Percentiles rank a stretch among this genome's conserved stretches.
These are phyloP conservation scores for Lophotriccus pileatus DNA, from an alignment of 2,797 vertebrate genomes.

Conservation along the genomic window DNA sequence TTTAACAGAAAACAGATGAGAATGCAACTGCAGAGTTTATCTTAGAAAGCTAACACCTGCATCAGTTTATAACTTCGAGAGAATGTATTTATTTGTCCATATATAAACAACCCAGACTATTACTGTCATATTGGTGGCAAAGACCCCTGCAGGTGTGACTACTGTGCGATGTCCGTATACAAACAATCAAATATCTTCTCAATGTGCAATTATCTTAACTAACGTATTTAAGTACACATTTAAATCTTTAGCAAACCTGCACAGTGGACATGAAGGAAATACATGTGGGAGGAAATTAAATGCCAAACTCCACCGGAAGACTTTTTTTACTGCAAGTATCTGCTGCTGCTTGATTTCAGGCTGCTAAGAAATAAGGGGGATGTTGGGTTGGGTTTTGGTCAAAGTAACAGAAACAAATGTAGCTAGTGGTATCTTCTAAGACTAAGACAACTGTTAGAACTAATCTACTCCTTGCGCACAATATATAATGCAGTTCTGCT, in stretches of 20 bases:
- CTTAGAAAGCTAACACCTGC: not conserved
- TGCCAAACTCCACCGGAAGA: not conserved
- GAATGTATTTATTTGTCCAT: not conserved
- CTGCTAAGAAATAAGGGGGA: not conserved
- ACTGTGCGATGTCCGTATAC: not conserved
- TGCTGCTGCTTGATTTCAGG: not conserved
- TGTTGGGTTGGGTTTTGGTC: not conserved
- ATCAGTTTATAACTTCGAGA: not conserved
- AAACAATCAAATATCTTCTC: not conserved
- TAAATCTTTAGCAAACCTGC: not conserved
- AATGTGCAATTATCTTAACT: not conserved
- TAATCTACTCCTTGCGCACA: not conserved
- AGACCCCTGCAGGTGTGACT: not conserved
- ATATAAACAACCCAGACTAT: not conserved
- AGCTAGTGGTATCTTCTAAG: not conserved
- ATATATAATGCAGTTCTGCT: not conserved
- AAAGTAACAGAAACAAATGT: not conserved
- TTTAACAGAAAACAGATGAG: not conserved
- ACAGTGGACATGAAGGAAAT: not conserved
- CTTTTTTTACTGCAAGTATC: not conserved
- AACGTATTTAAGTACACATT: not conserved
- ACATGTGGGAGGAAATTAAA: not conserved
- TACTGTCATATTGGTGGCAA: not conserved
- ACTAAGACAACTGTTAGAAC: not conserved
- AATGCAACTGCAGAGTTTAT: not conserved